Evolutionary conservation across 2,888 invertebrate species (phyloP).

Genomic region (Actias luna): DNA sequence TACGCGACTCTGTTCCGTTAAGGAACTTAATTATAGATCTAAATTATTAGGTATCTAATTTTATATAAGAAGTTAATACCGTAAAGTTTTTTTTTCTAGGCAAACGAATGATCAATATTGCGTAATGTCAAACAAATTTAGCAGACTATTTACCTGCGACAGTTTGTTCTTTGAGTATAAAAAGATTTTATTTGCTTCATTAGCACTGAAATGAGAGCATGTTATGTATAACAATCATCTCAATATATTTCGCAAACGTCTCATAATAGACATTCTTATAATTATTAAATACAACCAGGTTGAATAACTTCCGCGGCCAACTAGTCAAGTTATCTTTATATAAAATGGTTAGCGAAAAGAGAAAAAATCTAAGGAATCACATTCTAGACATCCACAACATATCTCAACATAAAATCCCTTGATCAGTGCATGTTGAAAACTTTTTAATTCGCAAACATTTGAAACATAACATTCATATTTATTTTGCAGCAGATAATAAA

Average conservation of each 20-base stretch:
- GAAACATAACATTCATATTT: no score
- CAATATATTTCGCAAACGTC: not conserved
- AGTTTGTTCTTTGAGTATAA: not conserved
- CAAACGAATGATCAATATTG: not conserved
- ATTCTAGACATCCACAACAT: no score
- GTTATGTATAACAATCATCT: not conserved
- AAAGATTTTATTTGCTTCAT: constrained; percentile 3
- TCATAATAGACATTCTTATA: not conserved
- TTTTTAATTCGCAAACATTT: no score
- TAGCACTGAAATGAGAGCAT: constrained; percentile 13
- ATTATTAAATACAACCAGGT: not conserved
- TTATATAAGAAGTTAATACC: not conserved
- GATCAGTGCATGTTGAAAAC: no score
- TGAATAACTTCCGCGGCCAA: no score
- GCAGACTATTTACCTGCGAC: not conserved
- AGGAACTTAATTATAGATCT: no score
- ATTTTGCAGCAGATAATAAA: no score
- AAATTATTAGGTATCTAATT: not conserved
- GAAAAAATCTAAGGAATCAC: no score
- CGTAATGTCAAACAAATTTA: constrained; percentile 5
- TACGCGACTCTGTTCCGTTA: no score
- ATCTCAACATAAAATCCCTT: no score
- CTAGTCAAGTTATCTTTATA: no score
- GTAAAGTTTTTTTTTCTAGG: not conserved
- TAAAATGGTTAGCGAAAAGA: no score